Evolutionary conservation across 2,888 invertebrate species (phyloP), one percentile per base, ranked within the genome.

Genomic region (Micropterix aruncella): DNA sequence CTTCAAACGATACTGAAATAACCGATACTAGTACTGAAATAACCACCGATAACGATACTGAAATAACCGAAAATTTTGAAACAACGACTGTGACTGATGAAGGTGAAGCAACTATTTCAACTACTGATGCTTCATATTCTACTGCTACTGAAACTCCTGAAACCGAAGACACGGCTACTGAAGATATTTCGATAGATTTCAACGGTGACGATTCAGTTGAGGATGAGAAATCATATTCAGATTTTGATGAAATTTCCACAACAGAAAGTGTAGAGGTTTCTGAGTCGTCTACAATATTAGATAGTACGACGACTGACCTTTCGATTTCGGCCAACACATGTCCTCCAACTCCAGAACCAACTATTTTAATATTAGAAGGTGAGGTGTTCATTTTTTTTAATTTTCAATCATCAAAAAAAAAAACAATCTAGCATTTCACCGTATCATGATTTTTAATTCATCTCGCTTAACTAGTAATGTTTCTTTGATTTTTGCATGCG

Each of bases 361-460:
- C 83, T 62, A 85, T 88, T 68, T 78, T 88, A 58, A 83, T 88
- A 61, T 73, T 88, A 60, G 87, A 88, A 88, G 88, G 88, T 88
- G 80, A 77, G 75, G 53, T 47, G 42, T 45, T 38, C 41, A 16
- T 43, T 42, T 47, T 44, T 44, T n/a, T n/a, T n/a, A n/a, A n/a
- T n/a, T n/a, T n/a, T n/a, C n/a, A n/a, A n/a, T n/a, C n/a, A n/a
- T n/a, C n/a, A n/a, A n/a, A n/a, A n/a, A n/a, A n/a, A n/a, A n/a
- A n/a, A n/a, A n/a, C n/a, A n/a, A n/a, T n/a, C n/a, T n/a, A n/a
- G n/a, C n/a, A n/a, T n/a, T n/a, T n/a, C n/a, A n/a, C n/a, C n/a
- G n/a, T n/a, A n/a, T n/a, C n/a, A n/a, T n/a, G n/a, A n/a, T n/a
- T n/a, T n/a, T n/a, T n/a, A n/a, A n/a, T n/a, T n/a, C n/a, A n/a